Base-by-base conservation (phyloP, 2,797 vertebrate genomes). In the Eutrigla gurnardus region DNA sequence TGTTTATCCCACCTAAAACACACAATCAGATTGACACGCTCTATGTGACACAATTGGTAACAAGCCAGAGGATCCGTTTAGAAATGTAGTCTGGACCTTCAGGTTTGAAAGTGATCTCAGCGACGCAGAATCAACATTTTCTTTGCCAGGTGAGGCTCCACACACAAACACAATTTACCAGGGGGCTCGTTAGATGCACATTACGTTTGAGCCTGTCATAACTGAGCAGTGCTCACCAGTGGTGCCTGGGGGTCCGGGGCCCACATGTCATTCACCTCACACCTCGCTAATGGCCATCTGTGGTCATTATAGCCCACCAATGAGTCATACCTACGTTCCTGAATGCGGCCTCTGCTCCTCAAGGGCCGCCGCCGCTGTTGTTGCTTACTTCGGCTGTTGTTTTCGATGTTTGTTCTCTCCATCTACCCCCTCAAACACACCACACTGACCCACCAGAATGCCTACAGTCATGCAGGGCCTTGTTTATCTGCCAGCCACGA, bases 221-320 rank as follows among this genome's bases (percentile, higher is more conserved):
- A 86, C 85, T 55, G 75, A 73, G 85, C 76, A 55, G 69, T 61
- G 85, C 84, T 70, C 83, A 89, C 83, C 82, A 61, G 68, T 65
- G 79, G 75, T 66, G 62, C 80, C 45, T n/a, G 77, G 75, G 89
- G 83, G 84, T 73, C 75, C 9, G 13, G 75, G 80, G 86, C 83
- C 83, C 75, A 82, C 83, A 83, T 83, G 63, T 77, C 66, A 83
- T 73, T 92, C 89, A 86, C 87, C 89, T 88, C 86, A 80, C 87
- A 89, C 89, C 92, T 92, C 61, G 45, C 87, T 93, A 93, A 93
- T 91, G 90, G 87, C 84, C 90, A 87, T 92, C 87, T 91, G 87
- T 71, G 88, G 90, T 93, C 90, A 92, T 93, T 93, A 93, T 65
- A 69, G 82, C 83, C 87, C 90, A 85, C 86, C 82, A 63, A 85